phyloP scores from a whole-genome alignment of 2,888 invertebrate species.

The Gasteruption jaculator region DNA sequence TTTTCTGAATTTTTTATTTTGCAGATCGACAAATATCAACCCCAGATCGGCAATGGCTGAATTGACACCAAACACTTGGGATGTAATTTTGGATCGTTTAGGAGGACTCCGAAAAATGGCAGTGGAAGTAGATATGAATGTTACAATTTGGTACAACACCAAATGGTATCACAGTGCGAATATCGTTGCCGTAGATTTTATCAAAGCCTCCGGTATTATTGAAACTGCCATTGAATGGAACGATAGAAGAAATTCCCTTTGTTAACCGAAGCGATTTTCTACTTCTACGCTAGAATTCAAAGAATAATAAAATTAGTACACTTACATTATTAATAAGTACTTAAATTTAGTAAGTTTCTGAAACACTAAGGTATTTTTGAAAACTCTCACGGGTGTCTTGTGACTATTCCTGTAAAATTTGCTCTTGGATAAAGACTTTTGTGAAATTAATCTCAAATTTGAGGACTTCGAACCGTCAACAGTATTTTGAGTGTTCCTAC shows the following conservation, averaged over 20 bases:
- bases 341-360: too few species aligned
- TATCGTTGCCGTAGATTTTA: slow-evolving; percentile 71
- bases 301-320: too few species aligned
- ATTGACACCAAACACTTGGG: slow-evolving; percentile 64
- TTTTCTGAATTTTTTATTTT: slow-evolving; percentile 1
- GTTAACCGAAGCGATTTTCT: too few species aligned
- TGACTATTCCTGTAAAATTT: too few species aligned
- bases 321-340: too few species aligned
- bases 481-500: too few species aligned
- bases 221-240: slow-evolving; percentile 50
- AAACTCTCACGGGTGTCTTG: too few species aligned
- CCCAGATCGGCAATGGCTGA: slow-evolving; percentile 70
- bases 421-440: too few species aligned
- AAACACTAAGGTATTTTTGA: too few species aligned
- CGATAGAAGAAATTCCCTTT: slow-evolving; percentile 30
- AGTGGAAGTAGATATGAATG: slow-evolving; percentile 64
- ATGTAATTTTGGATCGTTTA: slow-evolving; percentile 59
- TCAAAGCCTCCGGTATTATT: slow-evolving; percentile 67
- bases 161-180: slow-evolving; percentile 67
- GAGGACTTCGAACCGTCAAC: too few species aligned
- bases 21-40: slow-evolving; percentile 6
- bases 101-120: slow-evolving; percentile 65
- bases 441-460: too few species aligned
- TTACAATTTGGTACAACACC: slow-evolving; percentile 65
- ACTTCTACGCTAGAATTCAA: too few species aligned